phyloP scores from a whole-genome alignment of 2,113 vertebrate species.

The Tretioscincus oriximinensis region DNA sequence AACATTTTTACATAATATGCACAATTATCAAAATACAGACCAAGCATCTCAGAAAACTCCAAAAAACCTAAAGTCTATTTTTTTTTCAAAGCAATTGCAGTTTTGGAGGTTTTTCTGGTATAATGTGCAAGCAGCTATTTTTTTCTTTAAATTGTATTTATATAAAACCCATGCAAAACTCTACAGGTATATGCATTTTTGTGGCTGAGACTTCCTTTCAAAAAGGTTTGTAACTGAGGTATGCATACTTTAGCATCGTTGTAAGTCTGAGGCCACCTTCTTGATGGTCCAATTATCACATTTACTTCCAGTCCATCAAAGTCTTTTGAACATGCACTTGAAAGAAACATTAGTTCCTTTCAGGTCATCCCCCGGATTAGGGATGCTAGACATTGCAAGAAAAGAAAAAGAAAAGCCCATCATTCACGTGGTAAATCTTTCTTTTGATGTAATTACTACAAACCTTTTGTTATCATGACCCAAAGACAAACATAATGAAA shows the following conservation, averaged over 20 bases:
- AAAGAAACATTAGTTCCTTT: constrained; percentile 90
- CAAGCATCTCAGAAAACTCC: constrained; percentile 99
- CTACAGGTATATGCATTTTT: constrained; percentile 99
- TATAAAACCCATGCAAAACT: constrained; percentile 99
- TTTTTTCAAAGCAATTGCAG: constrained; percentile 95
- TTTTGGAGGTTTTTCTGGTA: constrained; percentile 99
- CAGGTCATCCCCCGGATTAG: constrained; percentile 85
- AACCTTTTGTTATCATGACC: constrained; percentile 86
- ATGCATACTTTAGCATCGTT: constrained; percentile 93
- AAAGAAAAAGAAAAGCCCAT: constrained; percentile 73
- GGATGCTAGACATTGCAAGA: constrained; percentile 80
- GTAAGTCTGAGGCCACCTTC: constrained; percentile 90
- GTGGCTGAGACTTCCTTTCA: constrained; percentile 98
- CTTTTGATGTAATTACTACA: constrained; percentile 81
- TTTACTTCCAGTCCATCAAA: constrained; percentile 93
- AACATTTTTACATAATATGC: constrained; percentile 99
- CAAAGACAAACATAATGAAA: constrained; percentile 90
- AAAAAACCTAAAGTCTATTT: constrained; percentile 99
- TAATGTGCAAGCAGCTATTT: constrained; percentile 99
- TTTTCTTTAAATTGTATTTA: constrained; percentile 94
- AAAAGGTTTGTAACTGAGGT: constrained; percentile 97
- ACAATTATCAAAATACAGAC: constrained; percentile 99
- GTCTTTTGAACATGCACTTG: constrained; percentile 90
- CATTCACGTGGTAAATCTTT: constrained; percentile 86
- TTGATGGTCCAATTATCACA: constrained; percentile 80